A percentile compares a stretch with the other conserved stretches of the same genome.
phyloP scores from a whole-genome alignment of 2,113 vertebrate species.

The Nothobranchius kuhntae region DNA sequence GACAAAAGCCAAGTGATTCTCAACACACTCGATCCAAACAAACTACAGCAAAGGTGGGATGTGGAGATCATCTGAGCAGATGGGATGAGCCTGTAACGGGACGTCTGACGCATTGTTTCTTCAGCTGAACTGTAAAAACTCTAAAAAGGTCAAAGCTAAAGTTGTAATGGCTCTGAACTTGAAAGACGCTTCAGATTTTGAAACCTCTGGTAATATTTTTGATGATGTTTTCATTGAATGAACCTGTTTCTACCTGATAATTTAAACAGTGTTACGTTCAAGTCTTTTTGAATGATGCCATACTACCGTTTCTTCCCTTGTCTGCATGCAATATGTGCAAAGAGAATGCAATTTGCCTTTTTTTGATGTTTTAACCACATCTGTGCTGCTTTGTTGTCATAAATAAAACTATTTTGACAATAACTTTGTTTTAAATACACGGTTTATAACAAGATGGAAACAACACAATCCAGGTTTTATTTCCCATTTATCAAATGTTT shows the following conservation, averaged over 20 bases:
- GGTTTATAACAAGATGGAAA: conserved; percentile 1
- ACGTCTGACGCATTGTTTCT: conserved; percentile 5
- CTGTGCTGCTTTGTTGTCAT: conserved; percentile 5
- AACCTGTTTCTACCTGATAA: conserved; percentile 13
- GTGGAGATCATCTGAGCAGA: conserved; percentile 82
- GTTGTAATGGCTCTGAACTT: conserved; percentile 20
- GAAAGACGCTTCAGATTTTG: conserved; percentile 18
- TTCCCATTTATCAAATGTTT: too few species aligned
- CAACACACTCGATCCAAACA: conserved; percentile 80
- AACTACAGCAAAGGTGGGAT: conserved; percentile 84
- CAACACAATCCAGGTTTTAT: not conserved
- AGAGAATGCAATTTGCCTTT: conserved; percentile 5
- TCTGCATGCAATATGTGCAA: conserved; percentile 22
- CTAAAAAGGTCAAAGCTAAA: conserved; percentile 12
- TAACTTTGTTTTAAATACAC: conserved; percentile 20
- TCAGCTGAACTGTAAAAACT: conserved; percentile 9
- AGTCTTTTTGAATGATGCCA: conserved; percentile 8
- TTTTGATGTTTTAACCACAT: conserved; percentile 29
- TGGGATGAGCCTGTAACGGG: not conserved
- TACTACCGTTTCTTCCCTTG: not conserved
- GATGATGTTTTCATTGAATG: conserved; percentile 20
- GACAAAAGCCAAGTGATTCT: conserved; percentile 88
- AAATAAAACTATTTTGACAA: conserved; percentile 52
- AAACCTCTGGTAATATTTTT: conserved; percentile 12
- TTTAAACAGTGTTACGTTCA: conserved; percentile 63